Base-by-base conservation (phyloP, 1,140 invertebrate genomes). In the Drosophila sproati region DNA sequence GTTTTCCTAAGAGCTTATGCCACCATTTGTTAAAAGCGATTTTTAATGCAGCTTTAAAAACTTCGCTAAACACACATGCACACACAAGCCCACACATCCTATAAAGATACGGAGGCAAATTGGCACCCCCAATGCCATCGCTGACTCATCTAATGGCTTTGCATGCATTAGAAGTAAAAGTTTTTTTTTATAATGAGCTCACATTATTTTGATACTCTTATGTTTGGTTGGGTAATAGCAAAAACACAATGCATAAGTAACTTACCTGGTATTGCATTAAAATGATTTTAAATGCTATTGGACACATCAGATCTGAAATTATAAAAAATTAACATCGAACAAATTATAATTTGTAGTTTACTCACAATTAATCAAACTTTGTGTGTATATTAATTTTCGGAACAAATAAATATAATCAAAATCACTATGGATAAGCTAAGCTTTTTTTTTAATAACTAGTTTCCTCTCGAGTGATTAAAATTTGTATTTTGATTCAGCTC, bases 1-100 rank as follows among this genome's bases (percentile, higher is more conserved):
- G 73, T 87, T 87, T 89, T 73, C 77, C 80, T 83, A 80, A 83
- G 77, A 87, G 83, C 85, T 88, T 88, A 87, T 88, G 80, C 77
- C 83, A 74, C 83, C 83, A 88, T 88, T 87, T 87, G 83, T 88
- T 83, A 88, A 87, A 87, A 87, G 77, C 83, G 83, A 87, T 87
- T 87, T 87, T 87, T 83, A 87, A 87, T 88, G 85, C 83, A 88
- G 83, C 83, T 88, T 82, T 73, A 55, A 81, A 78, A 64, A 67
- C 71, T 54, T 47, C 56, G 48, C 64, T 31, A 63, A 20, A 37
- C 31, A 67, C 34, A 20, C 10, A 35, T 2, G 20, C 5, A 41
- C 51, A 12, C 20, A 54, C 20, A 54, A 6, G 29, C 20, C 20
- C 20, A 20, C 20, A 20, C 20, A 20, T 20, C 20, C 20, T 20